These are phyloP conservation scores for Bostrychus sinensis DNA, from an alignment of 2,113 vertebrate genomes.

Conservation along the genomic window DNA sequence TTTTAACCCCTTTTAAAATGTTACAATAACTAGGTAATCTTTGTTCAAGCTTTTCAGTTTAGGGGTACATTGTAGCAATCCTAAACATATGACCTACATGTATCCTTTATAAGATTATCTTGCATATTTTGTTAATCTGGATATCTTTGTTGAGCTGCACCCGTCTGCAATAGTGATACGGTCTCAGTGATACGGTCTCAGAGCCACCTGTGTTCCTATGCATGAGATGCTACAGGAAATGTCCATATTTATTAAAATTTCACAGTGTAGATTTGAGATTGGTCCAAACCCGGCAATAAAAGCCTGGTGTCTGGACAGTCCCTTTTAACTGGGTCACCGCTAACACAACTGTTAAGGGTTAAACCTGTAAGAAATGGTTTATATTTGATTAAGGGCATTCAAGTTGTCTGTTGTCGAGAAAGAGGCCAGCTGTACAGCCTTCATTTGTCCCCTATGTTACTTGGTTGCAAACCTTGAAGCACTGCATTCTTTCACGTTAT, in stretches of 20 bases:
- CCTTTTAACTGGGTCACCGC: not conserved
- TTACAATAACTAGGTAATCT: not conserved
- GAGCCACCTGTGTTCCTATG: conserved; percentile 4
- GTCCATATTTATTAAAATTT: not conserved
- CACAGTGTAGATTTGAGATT: not conserved
- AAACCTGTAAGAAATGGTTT: not conserved
- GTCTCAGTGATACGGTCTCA: not conserved
- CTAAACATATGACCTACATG: not conserved
- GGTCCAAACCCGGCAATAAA: not conserved
- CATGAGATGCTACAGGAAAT: not conserved
- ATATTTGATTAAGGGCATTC: conserved; percentile 3
- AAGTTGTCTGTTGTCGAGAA: conserved; percentile 4
- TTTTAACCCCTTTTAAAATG: not conserved
- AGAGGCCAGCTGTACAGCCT: not conserved
- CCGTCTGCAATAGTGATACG: conserved; percentile 7
- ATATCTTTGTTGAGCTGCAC: conserved; percentile 19
- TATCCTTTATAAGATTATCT: not conserved
- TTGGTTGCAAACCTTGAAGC: not conserved
- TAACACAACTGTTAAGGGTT: conserved; percentile 1
- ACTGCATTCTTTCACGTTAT: conserved; percentile 12
- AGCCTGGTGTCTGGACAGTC: not conserved
- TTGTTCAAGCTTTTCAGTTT: not conserved
- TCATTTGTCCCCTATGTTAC: not conserved
- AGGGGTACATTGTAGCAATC: not conserved
- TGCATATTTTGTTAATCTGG: not conserved